phyloP scores from a whole-genome alignment of 2,888 invertebrate species.

The Cryptocheilus praepositus region DNA sequence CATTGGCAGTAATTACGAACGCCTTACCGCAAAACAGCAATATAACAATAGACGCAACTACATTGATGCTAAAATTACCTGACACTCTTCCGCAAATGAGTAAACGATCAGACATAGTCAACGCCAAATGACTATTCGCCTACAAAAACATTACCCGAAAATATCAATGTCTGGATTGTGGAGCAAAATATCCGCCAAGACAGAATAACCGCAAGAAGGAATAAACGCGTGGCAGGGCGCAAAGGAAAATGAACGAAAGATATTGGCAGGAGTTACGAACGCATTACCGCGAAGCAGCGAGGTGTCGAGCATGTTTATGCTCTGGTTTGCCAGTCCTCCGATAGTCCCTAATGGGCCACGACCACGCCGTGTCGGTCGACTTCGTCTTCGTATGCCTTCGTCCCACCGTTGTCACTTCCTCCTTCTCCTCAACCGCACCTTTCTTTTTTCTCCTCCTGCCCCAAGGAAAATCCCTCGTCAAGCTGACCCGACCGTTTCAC shows the following conservation, averaged over 20 bases:
- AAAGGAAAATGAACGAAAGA: slow-evolving; percentile 29
- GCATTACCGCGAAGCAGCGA: slow-evolving; percentile 63
- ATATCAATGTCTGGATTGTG: too few species aligned
- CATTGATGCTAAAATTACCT: too few species aligned
- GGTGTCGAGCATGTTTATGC: slow-evolving; percentile 70
- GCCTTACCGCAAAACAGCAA: slow-evolving; percentile 68
- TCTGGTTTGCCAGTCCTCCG: slow-evolving; percentile 60
- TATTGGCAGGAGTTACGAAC: slow-evolving; percentile 67
- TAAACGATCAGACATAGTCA: too few species aligned
- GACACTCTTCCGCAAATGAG: too few species aligned
- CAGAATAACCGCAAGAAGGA: slow-evolving; percentile 41
- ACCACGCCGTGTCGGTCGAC: slow-evolving; percentile 51
- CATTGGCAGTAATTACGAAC: slow-evolving; percentile 66
- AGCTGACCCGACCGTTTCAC: slow-evolving; percentile 29
- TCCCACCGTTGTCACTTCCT: slow-evolving; percentile 6
- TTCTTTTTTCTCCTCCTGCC: slow-evolving; percentile 1
- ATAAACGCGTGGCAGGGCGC: slow-evolving; percentile 21
- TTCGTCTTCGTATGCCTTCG: slow-evolving; percentile 20
- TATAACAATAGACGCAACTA: too few species aligned
- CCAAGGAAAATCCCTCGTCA: slow-evolving; percentile 46
- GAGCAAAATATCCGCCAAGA: too few species aligned
- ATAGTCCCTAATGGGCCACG: slow-evolving; percentile 69
- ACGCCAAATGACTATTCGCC: too few species aligned
- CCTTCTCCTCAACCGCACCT: background rate
- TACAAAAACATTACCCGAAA: too few species aligned